Conservation (phyloP, 2,888 invertebrate genomes). For the Eueremaeus valkanovi region DNA sequence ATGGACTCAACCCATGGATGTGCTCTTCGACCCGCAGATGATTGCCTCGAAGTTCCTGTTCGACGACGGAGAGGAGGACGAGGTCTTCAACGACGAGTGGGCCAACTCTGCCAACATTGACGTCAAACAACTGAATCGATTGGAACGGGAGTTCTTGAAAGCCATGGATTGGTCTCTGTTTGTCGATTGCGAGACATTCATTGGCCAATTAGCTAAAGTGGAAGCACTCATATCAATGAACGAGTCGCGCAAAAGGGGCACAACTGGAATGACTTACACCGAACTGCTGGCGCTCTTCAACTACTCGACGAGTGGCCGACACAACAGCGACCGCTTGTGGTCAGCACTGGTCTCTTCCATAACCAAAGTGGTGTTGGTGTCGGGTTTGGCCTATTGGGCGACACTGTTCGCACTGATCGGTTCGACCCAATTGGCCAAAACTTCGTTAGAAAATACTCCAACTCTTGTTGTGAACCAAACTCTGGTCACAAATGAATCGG, state of each 20-base stretch:
- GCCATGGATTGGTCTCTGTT: slow-evolving; percentile 63
- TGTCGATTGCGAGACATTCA: slow-evolving; percentile 38
- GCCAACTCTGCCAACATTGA: slow-evolving; percentile 75
- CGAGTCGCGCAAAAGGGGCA: slow-evolving; percentile 33
- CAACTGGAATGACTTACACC: slow-evolving; percentile 37
- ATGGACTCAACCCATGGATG: neutral
- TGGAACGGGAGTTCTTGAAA: slow-evolving; percentile 80
- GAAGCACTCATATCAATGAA: slow-evolving; percentile 36
- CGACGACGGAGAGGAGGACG: slow-evolving; percentile 87
- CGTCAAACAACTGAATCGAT: slow-evolving; percentile 67
- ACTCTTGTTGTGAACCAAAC: slow-evolving; percentile 10
- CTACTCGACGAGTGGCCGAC: neutral
- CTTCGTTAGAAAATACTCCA: slow-evolving; percentile 6
- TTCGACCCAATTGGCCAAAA: slow-evolving; percentile 9
- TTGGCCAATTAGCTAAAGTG: slow-evolving; percentile 33
- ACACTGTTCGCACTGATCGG: slow-evolving; percentile 2
- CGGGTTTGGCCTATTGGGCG: neutral
- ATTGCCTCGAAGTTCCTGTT: slow-evolving; percentile 93
- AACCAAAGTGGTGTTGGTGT: neutral
- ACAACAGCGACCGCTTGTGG: neutral
- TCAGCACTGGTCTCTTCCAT: neutral
- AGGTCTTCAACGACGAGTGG: slow-evolving; percentile 88
- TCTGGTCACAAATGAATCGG: neutral
- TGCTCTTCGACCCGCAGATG: slow-evolving; percentile 70
- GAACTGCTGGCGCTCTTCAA: slow-evolving; percentile 39